Percentiles rank a stretch among this genome's conserved stretches.
Conservation (phyloP, 2,113 vertebrate species). For the Perca schrenkii region DNA sequence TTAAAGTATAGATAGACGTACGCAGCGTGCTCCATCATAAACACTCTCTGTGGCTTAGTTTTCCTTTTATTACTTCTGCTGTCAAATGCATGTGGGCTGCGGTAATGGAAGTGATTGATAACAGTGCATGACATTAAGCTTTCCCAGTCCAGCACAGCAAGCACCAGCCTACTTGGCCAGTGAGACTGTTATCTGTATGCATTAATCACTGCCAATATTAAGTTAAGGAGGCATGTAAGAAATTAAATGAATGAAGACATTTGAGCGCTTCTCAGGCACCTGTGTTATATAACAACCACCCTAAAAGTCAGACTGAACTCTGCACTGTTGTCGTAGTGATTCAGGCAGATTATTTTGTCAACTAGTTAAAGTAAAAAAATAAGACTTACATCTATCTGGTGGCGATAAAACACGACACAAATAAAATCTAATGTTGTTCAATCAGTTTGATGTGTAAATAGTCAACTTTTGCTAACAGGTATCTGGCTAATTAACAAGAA, state of each 20-base stretch:
- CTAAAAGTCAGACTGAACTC: neutral
- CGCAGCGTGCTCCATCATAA: constrained; percentile 60
- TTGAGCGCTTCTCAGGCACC: neutral
- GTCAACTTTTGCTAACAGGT: neutral
- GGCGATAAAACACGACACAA: neutral
- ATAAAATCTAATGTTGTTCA: neutral
- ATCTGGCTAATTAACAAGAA: neutral
- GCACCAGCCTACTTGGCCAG: neutral
- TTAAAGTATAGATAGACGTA: constrained; percentile 57
- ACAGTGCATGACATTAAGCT: constrained; percentile 49
- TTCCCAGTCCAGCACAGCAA: constrained; percentile 28
- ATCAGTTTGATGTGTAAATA: neutral
- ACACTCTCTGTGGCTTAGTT: constrained; percentile 42
- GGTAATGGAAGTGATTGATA: constrained; percentile 66
- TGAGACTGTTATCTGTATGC: constrained; percentile 33
- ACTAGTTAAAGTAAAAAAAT: neutral
- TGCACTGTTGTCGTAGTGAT: neutral
- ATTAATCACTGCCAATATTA: constrained; percentile 22
- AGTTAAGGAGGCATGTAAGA: neutral
- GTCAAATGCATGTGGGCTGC: constrained; percentile 53
- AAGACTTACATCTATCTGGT: neutral
- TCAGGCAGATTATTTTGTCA: neutral
- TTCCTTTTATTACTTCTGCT: constrained; percentile 56
- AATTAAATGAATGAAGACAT: constrained; percentile 7
- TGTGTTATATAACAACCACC: neutral